Evolutionary conservation across 2,797 vertebrate genomes (phyloP).

Genomic region (Lemur catta): DNA sequence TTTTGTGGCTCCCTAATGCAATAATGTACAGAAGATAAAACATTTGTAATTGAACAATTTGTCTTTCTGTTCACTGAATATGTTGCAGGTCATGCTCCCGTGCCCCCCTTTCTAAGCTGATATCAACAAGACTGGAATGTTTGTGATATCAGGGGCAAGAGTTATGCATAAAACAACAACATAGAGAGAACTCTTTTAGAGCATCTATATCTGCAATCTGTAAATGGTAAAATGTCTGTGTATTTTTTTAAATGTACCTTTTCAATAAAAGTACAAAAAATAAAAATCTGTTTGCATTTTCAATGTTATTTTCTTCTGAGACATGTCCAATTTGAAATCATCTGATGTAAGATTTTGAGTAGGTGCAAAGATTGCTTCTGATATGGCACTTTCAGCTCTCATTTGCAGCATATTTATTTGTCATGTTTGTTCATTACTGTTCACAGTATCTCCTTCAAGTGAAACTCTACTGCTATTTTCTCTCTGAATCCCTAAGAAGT

Average conservation of each 20-base stretch:
- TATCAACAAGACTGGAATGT: conserved; percentile 78
- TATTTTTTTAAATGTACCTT: conserved; percentile 91
- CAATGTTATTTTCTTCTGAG: conserved; percentile 47
- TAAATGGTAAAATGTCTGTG: conserved; percentile 89
- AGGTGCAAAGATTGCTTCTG: conserved; percentile 51
- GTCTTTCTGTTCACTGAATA: conserved; percentile 87
- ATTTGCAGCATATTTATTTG: conserved; percentile 40
- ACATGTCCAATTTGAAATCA: conserved; percentile 52
- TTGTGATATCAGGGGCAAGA: conserved; percentile 79
- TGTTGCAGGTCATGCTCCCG: conserved; percentile 83
- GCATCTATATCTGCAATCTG: conserved; percentile 85
- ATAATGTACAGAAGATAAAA: conserved; percentile 94
- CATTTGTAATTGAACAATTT: conserved; percentile 86
- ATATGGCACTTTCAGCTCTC: conserved; percentile 32
- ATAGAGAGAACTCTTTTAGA: conserved; percentile 82
- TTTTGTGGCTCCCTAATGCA: conserved; percentile 91
- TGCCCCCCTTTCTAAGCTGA: conserved; percentile 79
- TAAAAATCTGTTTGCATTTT: conserved; percentile 45
- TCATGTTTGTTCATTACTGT: conserved; percentile 55
- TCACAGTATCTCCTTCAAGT: conserved; percentile 9
- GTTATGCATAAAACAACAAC: conserved; percentile 78
- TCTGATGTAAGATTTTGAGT: conserved; percentile 35
- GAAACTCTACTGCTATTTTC: conserved; percentile 6
- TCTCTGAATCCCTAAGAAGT: conserved; percentile 15
- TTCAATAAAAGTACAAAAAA: conserved; percentile 88